These are phyloP conservation scores for Phrynosoma blainvillii DNA, from an alignment of 2,113 vertebrate genomes.

Conservation along the genomic window DNA sequence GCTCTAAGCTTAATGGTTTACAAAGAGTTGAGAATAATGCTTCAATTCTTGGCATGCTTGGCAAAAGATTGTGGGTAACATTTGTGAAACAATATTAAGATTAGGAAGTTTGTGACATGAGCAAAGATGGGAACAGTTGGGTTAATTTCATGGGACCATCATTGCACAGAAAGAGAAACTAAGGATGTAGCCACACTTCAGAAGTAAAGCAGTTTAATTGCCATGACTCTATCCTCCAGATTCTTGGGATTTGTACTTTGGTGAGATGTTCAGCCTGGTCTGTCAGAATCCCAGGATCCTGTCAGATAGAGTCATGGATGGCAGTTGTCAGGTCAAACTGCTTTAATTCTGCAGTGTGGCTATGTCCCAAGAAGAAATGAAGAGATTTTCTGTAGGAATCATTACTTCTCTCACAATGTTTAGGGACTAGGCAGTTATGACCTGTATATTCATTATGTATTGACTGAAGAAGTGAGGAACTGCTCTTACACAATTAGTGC, in stretches of 20 bases:
- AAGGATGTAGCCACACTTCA: background rate
- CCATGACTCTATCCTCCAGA: no score
- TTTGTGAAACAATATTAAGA: accelerated
- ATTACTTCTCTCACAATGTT: background rate
- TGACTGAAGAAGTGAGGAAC: background rate
- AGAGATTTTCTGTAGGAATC: background rate
- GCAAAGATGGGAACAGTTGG: background rate
- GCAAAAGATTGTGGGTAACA: accelerated
- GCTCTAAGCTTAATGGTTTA: background rate
- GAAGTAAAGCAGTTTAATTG: no score
- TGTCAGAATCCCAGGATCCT: no score
- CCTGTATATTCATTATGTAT: background rate
- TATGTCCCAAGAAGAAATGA: background rate
- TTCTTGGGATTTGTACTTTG: no score
- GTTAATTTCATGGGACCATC: background rate
- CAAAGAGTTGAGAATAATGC: accelerated
- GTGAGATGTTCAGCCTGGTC: no score
- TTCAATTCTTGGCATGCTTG: accelerated
- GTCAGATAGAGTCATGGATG: no score
- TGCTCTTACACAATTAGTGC: background rate
- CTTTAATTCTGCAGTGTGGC: no score
- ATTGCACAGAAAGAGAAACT: background rate
- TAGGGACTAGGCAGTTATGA: background rate
- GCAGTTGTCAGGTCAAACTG: no score
- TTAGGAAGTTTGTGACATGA: background rate